Evolutionary conservation across 2,888 invertebrate genomes (phyloP), one percentile per base, ranked within the genome.

Genomic region (Apoda limacodes): DNA sequence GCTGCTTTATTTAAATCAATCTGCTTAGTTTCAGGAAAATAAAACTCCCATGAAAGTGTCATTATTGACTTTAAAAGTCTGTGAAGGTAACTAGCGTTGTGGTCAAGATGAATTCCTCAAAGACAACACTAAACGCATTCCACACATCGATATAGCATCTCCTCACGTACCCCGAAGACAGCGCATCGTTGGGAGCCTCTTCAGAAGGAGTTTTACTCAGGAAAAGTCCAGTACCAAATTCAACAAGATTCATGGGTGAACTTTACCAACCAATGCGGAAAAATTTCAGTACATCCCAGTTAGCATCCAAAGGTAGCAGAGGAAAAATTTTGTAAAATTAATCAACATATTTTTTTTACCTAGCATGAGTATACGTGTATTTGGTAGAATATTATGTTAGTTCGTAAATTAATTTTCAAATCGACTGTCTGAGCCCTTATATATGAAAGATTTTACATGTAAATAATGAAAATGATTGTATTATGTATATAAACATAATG

Each of bases 151-250:
- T 38, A 49, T 42, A 52, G 43, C 46, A 62, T 42, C 72, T 60
- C 48, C 54, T 78, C 82, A 83, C 82, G 82, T 86, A 83, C 83
- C 84, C 80, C 84, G 83, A 80, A 74, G 74, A 82, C 80, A 75
- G 83, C 82, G 68, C 85, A 82, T 80, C 86, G 60, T 66, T 88
- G 83, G 80, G 90, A 67, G 89, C 89, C 83, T 93, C 93, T 83
- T 93, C 93, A 70, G 92, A 92, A 64, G 93, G 93, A 60, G 93
- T 93, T 84, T 93, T 93, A 85, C 89, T 92, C 75, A 88, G 84
- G 85, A 95, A 94, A 74, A 95, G 86, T 78, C 95, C 95, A 62
- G 93, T 92, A 76, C 95, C 93, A 83, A 96, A 92, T 86, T 95
- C 95, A 78, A 95, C 95, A 85, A 96, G 87, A 85, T 93, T 93